Conservation (phyloP, 2,888 invertebrate species). For the Balanococcus diminutus region DNA sequence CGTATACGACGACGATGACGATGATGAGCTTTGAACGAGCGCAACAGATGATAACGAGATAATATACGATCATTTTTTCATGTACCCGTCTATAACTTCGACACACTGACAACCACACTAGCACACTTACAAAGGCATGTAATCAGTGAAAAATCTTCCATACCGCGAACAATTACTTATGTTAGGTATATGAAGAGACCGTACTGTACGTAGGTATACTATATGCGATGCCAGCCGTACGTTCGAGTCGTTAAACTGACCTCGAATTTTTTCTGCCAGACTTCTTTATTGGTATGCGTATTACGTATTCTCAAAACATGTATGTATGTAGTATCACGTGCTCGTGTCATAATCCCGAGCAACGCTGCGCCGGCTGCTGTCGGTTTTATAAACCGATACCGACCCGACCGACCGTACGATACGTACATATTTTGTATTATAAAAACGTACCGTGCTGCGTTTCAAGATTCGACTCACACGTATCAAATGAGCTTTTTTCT, state of each 20-base stretch:
- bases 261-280: neutral
- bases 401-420: too few relatives aligned
- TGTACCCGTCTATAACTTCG: neutral
- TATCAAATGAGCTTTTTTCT: neutral
- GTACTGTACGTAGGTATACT: neutral
- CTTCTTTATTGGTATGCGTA: neutral
- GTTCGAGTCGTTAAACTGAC: neutral
- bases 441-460: neutral
- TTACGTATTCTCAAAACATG: constrained; percentile 1
- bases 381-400: neutral
- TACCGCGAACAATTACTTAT: neutral
- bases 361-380: neutral
- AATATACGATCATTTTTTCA: neutral
- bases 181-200: neutral
- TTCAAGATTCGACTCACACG: neutral
- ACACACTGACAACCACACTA: neutral
- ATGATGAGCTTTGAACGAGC: neutral
- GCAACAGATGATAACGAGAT: neutral
- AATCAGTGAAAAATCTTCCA: neutral
- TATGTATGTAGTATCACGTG: neutral
- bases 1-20: neutral
- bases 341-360: neutral
- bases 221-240: neutral
- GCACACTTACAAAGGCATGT: neutral
- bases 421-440: neutral